Evolutionary conservation across 1,140 invertebrate genomes (phyloP), one percentile per base, ranked within the genome.

Genomic region (Uloborus diversus): DNA sequence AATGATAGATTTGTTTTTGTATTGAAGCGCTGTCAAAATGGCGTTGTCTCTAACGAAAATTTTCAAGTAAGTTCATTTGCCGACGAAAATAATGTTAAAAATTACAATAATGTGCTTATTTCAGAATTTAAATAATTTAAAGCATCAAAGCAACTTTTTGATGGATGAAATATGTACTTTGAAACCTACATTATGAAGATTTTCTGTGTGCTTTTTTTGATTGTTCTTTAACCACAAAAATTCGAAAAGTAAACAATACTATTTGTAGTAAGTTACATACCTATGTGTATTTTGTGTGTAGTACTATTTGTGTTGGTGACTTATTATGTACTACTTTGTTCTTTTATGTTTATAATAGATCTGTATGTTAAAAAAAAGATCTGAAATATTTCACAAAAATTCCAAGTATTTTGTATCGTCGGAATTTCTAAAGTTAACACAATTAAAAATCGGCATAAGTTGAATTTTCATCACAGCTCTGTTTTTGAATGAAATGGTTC

Each of bases 41-140:
- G 47, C 65, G 14, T 68, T 9, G 17, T 51, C 65, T 2, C 9
- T 68, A 47, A 68, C 28, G 35, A 68, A 20, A 68, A 30, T 68
- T 9, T 30, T 25, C 14, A n/a, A 51, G 65, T 68, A 68, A 53
- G 65, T 53, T 51, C 0, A 1, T 57, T 4, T 57, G 11, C 20
- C 11, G 13, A 30, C 14, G n/a, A 47, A 11, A 23, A 5, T 25
- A n/a, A n/a, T 47, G 2, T 35, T 25, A 25, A 4, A 4, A 23
- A 25, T 42, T 20, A 27, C 11, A 57, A 13, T 3, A 11, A 17
- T 57, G n/a, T 17, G 13, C 11, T 57, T n/a, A 23, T 57, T 25
- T 57, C 27, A 11, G 17, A 23, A 20, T 56, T 17, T 23, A 56
- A 56, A 9, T 20, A 23, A 56, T 23, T 23, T 2, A 20, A 17